Conservation (phyloP, 1,140 invertebrate genomes). For the Nephila pilipes region DNA sequence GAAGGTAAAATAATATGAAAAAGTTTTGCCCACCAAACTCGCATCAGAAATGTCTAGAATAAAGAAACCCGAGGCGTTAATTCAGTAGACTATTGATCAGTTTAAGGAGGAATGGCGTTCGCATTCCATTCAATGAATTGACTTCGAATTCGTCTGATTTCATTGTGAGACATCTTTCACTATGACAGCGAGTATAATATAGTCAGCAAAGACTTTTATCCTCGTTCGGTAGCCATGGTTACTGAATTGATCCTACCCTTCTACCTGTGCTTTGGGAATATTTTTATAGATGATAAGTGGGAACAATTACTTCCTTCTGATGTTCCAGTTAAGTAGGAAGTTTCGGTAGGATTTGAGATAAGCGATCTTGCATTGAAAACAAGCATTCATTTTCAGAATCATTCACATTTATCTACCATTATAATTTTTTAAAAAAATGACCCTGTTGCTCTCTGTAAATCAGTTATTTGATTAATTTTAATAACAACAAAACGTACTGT, state of each 20-base stretch:
- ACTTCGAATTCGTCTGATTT: constrained; percentile 44
- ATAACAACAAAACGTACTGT: too few relatives aligned
- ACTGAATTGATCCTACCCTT: constrained; percentile 59
- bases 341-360: neutral
- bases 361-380: neutral
- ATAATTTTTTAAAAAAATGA: too few relatives aligned
- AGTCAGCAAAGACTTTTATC: constrained; percentile 28
- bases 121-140: constrained; percentile 26
- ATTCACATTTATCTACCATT: too few relatives aligned
- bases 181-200: constrained; percentile 55
- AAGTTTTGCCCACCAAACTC: neutral
- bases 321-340: neutral
- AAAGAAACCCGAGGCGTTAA: neutral
- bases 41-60: neutral
- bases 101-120: constrained; percentile 2
- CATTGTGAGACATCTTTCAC: constrained; percentile 66
- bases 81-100: constrained; percentile 33
- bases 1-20: neutral
- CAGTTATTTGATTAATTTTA: too few relatives aligned
- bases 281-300: constrained; percentile 62
- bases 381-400: too few relatives aligned
- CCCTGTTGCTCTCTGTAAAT: too few relatives aligned
- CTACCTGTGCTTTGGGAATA: constrained; percentile 40
- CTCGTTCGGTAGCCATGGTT: constrained; percentile 53
- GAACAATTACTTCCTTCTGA: constrained; percentile 39